These are phyloP conservation scores for Bos indicus DNA, from an alignment of 2,113 vertebrate species.

Conservation along the genomic window DNA sequence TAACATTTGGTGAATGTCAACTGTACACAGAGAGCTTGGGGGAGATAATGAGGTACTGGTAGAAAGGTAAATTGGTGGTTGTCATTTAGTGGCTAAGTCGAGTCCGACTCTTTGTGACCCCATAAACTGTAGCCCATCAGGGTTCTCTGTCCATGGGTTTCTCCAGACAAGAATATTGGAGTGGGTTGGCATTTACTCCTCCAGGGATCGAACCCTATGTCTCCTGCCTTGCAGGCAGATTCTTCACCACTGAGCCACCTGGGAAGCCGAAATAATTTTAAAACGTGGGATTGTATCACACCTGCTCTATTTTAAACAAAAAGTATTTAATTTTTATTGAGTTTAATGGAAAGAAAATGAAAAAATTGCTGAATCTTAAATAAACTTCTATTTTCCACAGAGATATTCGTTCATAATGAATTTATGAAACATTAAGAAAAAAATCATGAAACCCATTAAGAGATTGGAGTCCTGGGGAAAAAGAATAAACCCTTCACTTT, in stretches of 20 bases:
- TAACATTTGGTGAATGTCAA: too few relatives aligned
- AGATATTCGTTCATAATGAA: background rate
- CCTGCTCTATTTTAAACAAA: background rate
- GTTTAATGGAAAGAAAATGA: background rate
- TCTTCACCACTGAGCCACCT: background rate
- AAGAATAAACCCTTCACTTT: background rate
- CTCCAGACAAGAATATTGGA: background rate
- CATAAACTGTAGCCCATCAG: background rate
- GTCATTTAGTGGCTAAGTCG: background rate
- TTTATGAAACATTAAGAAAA: background rate
- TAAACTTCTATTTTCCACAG: background rate
- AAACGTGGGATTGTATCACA: background rate
- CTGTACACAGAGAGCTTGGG: background rate
- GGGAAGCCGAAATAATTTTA: background rate
- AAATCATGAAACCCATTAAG: background rate
- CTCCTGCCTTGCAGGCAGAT: background rate
- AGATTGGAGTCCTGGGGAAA: background rate
- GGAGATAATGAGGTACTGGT: background rate
- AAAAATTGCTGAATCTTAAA: background rate
- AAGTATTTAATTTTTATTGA: slow-evolving; percentile 2
- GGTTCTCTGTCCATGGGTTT: background rate
- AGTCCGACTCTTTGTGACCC: background rate
- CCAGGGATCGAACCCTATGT: background rate
- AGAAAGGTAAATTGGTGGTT: background rate
- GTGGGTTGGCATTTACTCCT: background rate